Evolutionary conservation across 2,113 vertebrate genomes (phyloP).

Genomic region (Scomber colias): DNA sequence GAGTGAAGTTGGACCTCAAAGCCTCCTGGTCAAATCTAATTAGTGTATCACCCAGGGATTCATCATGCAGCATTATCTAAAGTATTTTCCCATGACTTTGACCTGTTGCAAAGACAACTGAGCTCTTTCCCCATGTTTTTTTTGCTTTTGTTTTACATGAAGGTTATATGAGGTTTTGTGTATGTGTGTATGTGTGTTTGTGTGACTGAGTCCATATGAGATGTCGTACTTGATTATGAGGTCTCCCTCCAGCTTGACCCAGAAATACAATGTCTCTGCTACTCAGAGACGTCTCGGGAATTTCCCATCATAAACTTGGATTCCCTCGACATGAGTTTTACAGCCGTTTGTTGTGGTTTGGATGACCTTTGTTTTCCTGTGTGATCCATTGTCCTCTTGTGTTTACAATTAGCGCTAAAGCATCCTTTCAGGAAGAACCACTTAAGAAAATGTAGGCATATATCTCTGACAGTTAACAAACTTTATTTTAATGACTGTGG

Average conservation of each 20-base stretch:
- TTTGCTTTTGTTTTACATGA: not conserved
- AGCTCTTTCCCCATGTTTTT: not conserved
- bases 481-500: not conserved
- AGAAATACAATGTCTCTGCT: conserved; percentile 3
- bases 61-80: not conserved
- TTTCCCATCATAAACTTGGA: conserved; percentile 23
- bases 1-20: no score
- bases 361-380: not conserved
- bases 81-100: conserved; percentile 18
- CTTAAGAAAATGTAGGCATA: not conserved
- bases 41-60: not conserved
- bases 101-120: not conserved
- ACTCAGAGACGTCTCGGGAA: conserved; percentile 9
- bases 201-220: not conserved
- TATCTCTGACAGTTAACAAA: not conserved
- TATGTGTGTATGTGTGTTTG: not conserved
- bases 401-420: no score
- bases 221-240: not conserved
- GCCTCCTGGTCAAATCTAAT: not conserved
- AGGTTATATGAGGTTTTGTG: conserved; percentile 9
- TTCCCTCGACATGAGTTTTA: not conserved
- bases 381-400: not conserved
- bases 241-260: not conserved
- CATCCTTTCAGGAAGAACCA: not conserved
- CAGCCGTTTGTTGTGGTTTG: conserved; percentile 2